Evolutionary conservation across 37 sponge, comb jelly and placozoan species (phyloP).

Genomic region (Tethya wilhelma): DNA sequence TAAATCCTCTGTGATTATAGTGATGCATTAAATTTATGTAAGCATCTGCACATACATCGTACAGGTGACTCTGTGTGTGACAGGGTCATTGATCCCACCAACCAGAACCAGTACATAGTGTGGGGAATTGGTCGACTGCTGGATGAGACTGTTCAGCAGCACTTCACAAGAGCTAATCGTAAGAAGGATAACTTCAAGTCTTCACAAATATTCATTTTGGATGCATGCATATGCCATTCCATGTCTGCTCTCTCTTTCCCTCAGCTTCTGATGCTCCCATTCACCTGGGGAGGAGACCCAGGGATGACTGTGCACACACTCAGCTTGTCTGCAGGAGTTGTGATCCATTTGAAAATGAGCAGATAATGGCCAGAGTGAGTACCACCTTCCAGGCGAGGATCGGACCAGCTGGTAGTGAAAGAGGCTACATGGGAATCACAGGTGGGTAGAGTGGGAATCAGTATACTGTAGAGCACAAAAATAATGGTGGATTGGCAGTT

Average conservation of each 20-base stretch:
- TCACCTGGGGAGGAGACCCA: slow-evolving; percentile 17
- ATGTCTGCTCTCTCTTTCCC: not conserved
- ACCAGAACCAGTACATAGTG: slow-evolving; percentile 54
- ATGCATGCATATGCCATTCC: not conserved
- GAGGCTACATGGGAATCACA: slow-evolving; percentile 69
- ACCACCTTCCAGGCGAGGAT: slow-evolving; percentile 49
- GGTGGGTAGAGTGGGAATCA: no score
- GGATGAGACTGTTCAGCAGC: slow-evolving; percentile 58
- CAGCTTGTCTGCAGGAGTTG: not conserved
- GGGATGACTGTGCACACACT: not conserved
- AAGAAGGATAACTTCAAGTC: not conserved
- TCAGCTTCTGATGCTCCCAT: slow-evolving; percentile 21
- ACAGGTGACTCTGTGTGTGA: slow-evolving; percentile 36
- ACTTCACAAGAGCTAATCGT: slow-evolving; percentile 40
- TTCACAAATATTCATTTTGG: not conserved
- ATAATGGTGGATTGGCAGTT: no score
- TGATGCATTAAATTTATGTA: not conserved
- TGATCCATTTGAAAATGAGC: not conserved
- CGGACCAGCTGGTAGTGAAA: slow-evolving; percentile 49
- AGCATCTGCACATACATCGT: not conserved
- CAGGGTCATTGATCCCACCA: slow-evolving; percentile 15
- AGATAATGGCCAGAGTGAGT: not conserved
- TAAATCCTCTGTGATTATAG: not conserved
- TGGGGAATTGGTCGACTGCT: slow-evolving; percentile 66
- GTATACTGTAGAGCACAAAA: no score